Evolutionary conservation across 2,113 vertebrate genomes (phyloP).

Genomic region (Sturnus vulgaris): DNA sequence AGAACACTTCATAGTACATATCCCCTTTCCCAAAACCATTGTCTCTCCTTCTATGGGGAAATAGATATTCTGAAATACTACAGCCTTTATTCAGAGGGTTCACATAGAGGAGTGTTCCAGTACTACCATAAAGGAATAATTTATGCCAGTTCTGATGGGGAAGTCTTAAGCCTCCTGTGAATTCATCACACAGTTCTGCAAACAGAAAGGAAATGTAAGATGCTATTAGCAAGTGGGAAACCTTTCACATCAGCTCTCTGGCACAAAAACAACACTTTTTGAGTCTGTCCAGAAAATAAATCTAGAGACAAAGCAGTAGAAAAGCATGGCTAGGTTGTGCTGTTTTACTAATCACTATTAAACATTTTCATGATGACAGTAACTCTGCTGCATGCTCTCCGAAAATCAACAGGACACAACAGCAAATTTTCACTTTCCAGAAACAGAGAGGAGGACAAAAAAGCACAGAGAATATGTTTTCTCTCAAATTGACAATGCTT

Average conservation of each 20-base stretch:
- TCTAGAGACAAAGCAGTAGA: background rate
- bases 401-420: background rate
- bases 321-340: background rate
- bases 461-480: background rate
- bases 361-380: background rate
- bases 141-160: background rate
- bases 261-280: background rate
- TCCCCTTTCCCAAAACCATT: background rate
- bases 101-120: background rate
- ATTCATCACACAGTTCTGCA: background rate
- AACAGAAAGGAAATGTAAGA: background rate
- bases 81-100: background rate
- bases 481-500: background rate
- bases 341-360: background rate
- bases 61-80: background rate
- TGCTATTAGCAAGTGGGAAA: accelerated
- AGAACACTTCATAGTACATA: background rate
- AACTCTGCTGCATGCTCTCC: background rate
- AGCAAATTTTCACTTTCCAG: background rate
- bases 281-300: background rate
- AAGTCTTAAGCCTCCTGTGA: background rate
- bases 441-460: background rate
- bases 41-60: background rate
- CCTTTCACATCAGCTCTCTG: background rate
- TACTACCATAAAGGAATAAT: background rate